Evolutionary conservation across 2,797 vertebrate species (phyloP).

Genomic region (Apogon talboti): DNA sequence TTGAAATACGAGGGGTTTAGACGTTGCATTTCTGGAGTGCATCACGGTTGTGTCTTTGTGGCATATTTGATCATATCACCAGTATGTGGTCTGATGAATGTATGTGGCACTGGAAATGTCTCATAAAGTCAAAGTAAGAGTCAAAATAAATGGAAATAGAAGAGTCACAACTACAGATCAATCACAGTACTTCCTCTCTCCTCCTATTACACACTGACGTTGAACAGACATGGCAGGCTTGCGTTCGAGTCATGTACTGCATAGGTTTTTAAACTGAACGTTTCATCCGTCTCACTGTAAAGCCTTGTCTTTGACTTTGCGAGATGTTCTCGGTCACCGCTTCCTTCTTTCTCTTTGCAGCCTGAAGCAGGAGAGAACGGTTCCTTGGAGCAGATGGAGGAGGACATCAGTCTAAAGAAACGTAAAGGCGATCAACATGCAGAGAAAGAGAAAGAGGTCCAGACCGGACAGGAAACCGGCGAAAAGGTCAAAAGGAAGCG

Average conservation of each 20-base stretch:
- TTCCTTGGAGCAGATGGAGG: constrained; percentile 96
- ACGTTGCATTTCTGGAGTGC: constrained; percentile 6
- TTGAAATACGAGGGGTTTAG: constrained; percentile 20
- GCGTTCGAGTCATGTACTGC: no score
- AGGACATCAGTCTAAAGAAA: constrained; percentile 94
- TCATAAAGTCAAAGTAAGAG: constrained; percentile 13
- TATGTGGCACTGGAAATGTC: neutral
- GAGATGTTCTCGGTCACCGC: neutral
- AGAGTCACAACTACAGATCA: neutral
- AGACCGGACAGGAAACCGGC: constrained; percentile 87
- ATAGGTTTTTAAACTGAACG: no score
- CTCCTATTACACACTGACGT: neutral
- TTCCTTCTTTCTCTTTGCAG: constrained; percentile 58
- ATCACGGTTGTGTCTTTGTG: constrained; percentile 24
- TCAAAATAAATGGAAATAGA: constrained; percentile 10
- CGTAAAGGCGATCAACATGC: constrained; percentile 91
- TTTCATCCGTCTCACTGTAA: no score
- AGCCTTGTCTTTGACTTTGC: no score
- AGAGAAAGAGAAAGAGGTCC: constrained; percentile 88
- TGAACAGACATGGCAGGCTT: neutral
- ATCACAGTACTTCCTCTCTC: neutral
- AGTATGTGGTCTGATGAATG: neutral
- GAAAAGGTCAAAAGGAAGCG: constrained; percentile 97
- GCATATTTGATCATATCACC: no score
- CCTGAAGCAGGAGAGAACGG: constrained; percentile 90